Conservation (phyloP, 2,888 invertebrate species). For the Leptinotarsa tumamoca region DNA sequence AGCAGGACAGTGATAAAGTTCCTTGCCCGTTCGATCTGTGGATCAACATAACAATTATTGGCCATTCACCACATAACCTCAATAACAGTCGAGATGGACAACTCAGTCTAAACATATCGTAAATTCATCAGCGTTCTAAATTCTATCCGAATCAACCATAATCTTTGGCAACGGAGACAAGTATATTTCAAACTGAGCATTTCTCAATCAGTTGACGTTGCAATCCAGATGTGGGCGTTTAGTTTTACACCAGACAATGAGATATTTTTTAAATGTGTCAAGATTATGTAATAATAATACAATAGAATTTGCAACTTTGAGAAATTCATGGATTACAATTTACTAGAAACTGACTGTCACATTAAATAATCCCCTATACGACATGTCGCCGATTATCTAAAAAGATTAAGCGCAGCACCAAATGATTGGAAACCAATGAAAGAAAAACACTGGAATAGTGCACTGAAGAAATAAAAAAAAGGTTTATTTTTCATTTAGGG, state of each 20-base stretch:
- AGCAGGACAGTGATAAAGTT: too few relatives aligned
- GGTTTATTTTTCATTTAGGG: too few relatives aligned
- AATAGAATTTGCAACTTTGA: not conserved
- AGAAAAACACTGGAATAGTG: too few relatives aligned
- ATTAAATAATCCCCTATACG: too few relatives aligned
- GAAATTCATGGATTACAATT: too few relatives aligned
- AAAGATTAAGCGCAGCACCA: too few relatives aligned
- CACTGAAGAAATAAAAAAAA: too few relatives aligned
- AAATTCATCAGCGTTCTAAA: constrained; percentile 9
- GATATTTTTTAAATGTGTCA: not conserved
- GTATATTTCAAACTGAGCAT: constrained; percentile 2
- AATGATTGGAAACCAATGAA: too few relatives aligned
- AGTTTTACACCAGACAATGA: not conserved
- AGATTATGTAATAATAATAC: not conserved
- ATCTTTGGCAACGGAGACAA: constrained; percentile 7
- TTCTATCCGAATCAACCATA: not conserved
- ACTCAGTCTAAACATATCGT: constrained; percentile 9
- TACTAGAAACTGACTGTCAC: too few relatives aligned
- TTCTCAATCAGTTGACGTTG: not conserved
- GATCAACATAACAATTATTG: not conserved
- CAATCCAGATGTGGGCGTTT: not conserved
- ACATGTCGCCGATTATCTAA: too few relatives aligned
- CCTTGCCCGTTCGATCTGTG: too few relatives aligned
- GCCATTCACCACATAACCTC: not conserved
- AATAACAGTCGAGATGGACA: not conserved